phyloP scores from a whole-genome alignment of 1,140 invertebrate species.

The Sinonovacula constricta region DNA sequence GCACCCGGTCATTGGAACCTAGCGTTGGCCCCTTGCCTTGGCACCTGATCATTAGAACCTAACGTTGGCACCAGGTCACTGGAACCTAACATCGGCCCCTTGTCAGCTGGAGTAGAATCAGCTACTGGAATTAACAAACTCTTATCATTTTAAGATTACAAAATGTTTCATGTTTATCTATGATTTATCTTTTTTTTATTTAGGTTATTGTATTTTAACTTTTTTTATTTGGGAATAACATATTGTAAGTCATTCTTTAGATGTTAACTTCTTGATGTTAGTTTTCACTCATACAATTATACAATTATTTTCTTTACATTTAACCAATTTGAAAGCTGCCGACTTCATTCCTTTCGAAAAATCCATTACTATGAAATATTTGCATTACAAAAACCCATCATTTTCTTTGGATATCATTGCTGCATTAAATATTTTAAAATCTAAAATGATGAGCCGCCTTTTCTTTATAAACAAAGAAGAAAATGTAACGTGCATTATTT shows the following conservation, averaged over 20 bases:
- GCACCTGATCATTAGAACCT: too few relatives aligned
- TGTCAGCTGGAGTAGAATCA: conserved; percentile 33
- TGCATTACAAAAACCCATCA: conserved; percentile 29
- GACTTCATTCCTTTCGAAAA: conserved; percentile 24
- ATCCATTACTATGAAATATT: conserved; percentile 32
- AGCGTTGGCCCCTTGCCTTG: too few relatives aligned
- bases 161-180: too few relatives aligned
- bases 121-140: conserved; percentile 32
- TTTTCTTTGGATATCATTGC: conserved; percentile 32
- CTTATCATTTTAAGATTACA: conserved; percentile 33
- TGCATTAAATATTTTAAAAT: conserved; percentile 22
- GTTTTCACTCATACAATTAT: conserved; percentile 33
- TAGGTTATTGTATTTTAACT: too few relatives aligned
- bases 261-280: conserved; percentile 32
- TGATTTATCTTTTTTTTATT: too few relatives aligned
- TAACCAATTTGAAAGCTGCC: conserved; percentile 33
- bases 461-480: conserved; percentile 30
- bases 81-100: conserved; percentile 30
- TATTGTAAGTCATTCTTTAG: conserved; percentile 33
- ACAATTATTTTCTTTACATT: conserved; percentile 23
- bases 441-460: conserved; percentile 26
- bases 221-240: conserved; percentile 34
- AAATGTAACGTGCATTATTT: conserved; percentile 31
- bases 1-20: too few relatives aligned
- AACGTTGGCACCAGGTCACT: conserved; percentile 18